Percentiles rank a stretch among this genome's conserved stretches.
Evolutionary conservation across 2,113 vertebrate genomes (phyloP).

Genomic region (Montifringilla adamsi): DNA sequence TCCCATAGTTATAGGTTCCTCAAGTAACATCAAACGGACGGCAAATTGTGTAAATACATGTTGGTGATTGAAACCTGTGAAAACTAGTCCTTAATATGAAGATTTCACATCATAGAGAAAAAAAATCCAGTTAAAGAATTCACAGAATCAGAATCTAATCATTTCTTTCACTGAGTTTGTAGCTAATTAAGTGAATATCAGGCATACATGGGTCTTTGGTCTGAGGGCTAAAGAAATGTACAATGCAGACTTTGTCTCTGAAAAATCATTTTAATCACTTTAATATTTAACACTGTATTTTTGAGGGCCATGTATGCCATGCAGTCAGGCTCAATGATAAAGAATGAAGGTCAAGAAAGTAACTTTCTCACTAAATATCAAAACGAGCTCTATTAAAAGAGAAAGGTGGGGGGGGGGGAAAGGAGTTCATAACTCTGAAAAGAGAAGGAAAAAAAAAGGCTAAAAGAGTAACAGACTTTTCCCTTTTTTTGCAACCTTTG

Average conservation of each 20-base stretch:
- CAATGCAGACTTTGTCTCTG: not conserved
- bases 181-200: not conserved
- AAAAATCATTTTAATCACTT: not conserved
- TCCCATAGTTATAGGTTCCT: not conserved
- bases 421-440: not conserved
- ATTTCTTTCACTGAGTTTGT: not conserved
- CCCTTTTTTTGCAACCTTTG: not conserved
- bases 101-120: not conserved
- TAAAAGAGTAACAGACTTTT: not conserved
- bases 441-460: not conserved
- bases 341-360: not conserved
- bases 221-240: not conserved
- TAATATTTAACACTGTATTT: not conserved
- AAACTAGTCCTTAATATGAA: not conserved
- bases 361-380: not conserved
- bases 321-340: not conserved
- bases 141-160: not conserved
- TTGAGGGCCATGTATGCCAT: not conserved
- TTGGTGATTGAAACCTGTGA: not conserved
- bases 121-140: not conserved
- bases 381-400: not conserved
- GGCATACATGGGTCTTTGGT: not conserved
- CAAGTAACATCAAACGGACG: not conserved
- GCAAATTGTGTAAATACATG: not conserved
- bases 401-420: not conserved